Base-by-base conservation (phyloP, 2,888 invertebrate species). In the Andrena minutula region DNA sequence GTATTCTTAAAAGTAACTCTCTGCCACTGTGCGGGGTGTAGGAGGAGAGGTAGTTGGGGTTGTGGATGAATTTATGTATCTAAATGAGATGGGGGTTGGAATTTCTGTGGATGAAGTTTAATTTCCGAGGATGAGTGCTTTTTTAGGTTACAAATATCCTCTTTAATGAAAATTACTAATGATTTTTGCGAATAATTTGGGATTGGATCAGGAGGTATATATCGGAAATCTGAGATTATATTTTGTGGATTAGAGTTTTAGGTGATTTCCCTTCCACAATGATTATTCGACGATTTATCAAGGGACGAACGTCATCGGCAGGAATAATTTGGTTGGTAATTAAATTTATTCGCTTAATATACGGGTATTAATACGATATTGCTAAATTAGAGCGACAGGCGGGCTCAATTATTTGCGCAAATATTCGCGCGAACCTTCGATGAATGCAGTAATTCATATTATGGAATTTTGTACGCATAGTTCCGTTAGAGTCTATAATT, bases 321-420 rank as follows among this genome's bases (percentile, higher is more conserved):
- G 20, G 16, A 56, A 20, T 47, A 28, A 60, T 41, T 12, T 12
- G 5, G 20, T 30, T 26, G 16, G 8, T 49, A 20, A 71, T 61
- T 30, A 58, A 71, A 47, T 60, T 26, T n/a, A 28, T 30, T n/a
- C 20, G 60, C 16, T 28, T 28, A 47, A 60, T 70, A 41, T 8
- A 58, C 26, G n/a, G 41, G 4, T 23, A 35, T 28, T 60, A 58
- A 60, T 5, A 2, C 10, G 7, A 35, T 26, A 53, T 64, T 72
- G 51, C 35, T 72, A 23, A 64, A 61, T 51, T 16, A 56, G 35
- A 56, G 23, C 32, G 30, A 20, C 8, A n/a, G 23, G 32, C 12
- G n/a, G 7, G 30, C 20, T 51, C 23, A 47, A 71, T 60, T 56
- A 32, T 56, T 35, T 10, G 26, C 12, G n/a, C 7, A 56, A 56